phyloP scores from a whole-genome alignment of 2,113 vertebrate genomes.

The Penelope pileata region DNA sequence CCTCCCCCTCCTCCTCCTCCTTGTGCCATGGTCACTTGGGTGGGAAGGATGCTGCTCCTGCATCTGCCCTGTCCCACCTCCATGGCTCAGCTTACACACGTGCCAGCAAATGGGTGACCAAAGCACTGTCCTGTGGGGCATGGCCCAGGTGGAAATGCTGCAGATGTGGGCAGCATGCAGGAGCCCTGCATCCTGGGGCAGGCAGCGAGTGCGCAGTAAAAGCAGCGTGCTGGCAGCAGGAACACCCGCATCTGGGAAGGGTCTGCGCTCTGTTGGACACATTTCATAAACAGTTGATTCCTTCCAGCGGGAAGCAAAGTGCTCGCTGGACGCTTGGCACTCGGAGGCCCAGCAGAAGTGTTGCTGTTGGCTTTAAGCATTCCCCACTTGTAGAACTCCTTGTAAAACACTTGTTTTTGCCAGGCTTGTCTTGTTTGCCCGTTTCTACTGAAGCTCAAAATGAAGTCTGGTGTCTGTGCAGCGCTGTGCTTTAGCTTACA shows the following conservation, averaged over 20 bases:
- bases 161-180: too few species aligned
- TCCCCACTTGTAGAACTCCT: neutral
- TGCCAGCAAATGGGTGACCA: neutral
- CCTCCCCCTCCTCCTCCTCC: too few species aligned
- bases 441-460: neutral
- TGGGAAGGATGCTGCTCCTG: neutral
- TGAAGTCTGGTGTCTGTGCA: neutral
- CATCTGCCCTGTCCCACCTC: neutral
- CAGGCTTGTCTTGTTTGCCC: neutral
- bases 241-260: neutral
- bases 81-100: neutral
- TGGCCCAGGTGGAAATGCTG: too few species aligned
- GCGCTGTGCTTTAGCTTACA: neutral
- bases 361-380: neutral
- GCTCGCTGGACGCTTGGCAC: neutral
- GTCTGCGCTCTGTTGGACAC: constrained; percentile 16
- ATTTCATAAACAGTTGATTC: neutral
- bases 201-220: too few species aligned
- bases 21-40: neutral
- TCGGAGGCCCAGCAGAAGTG: neutral
- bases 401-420: too few species aligned
- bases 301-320: neutral
- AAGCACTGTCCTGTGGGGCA: neutral
- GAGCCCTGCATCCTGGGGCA: too few species aligned
- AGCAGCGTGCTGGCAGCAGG: neutral